Percentiles rank a stretch among this genome's conserved stretches.
phyloP scores from a whole-genome alignment of 2,797 vertebrate species.

The Tympanoctomys barrerae region DNA sequence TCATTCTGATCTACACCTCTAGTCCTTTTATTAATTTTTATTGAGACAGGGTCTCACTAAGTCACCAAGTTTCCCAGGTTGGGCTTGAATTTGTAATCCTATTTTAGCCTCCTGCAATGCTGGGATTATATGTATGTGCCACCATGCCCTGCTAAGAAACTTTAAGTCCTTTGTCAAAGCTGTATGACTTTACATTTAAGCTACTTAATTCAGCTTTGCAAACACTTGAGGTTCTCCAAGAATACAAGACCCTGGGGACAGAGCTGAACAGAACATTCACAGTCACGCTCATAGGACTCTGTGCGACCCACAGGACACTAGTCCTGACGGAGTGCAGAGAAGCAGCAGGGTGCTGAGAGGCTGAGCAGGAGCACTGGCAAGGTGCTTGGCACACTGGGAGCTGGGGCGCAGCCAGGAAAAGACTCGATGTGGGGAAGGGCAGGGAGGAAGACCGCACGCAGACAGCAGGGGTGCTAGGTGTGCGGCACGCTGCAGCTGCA shows the following conservation, averaged over 20 bases:
- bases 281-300: not conserved
- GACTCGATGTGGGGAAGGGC: fast-evolving
- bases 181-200: not conserved
- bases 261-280: not conserved
- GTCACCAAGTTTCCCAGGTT: too few relatives aligned
- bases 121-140: too few relatives aligned
- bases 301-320: fast-evolving
- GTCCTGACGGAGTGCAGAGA: fast-evolving
- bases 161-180: not conserved
- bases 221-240: not conserved
- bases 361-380: not conserved
- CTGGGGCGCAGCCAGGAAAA: fast-evolving
- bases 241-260: not conserved
- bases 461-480: fast-evolving
- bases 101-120: too few relatives aligned
- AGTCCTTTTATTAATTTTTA: not conserved
- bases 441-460: not conserved
- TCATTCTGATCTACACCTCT: not conserved
- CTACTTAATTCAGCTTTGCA: not conserved
- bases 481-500: not conserved
- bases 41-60: too few relatives aligned
- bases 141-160: too few relatives aligned
- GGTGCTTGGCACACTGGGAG: too few relatives aligned
- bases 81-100: too few relatives aligned
- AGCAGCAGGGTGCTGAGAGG: too few relatives aligned